Base-by-base conservation (phyloP, 1,140 invertebrate species). In the Saccostrea glomerata region DNA sequence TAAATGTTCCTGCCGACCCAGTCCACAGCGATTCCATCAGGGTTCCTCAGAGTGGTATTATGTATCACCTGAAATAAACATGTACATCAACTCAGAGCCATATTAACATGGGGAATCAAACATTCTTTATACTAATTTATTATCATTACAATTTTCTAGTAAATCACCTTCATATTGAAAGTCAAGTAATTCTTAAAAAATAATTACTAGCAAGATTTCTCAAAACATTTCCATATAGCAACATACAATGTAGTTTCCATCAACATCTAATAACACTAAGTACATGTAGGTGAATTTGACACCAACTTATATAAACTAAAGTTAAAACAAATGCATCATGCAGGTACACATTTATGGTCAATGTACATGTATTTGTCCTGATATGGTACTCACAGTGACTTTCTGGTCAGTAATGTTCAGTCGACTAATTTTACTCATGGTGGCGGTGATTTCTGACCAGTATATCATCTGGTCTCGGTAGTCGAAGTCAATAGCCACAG, bases 1-100 rank as follows among this genome's bases (percentile, higher is more conserved):
- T 99, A 99, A 0, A 99, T 95, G 94, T 99, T 99, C 47, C 97
- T 96, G 0, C 97, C 98, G 25, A 99, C 97, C 98, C 98, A 99
- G 95, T 99, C 98, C 90, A 98, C 98, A 1, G 98, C 98, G 20
- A 99, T 94, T 0, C 98, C 98, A 96, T 99, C 98, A 0, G 99
- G 94, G 86, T 94, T 94, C 20, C 91, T 91, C 11, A 94, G 90
- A 17, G 93, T 94, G 7, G 90, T 87, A 63, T 87, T 90, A 82
- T 94, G 94, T 12, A 94, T 86, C 2, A 93, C 87, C 90, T 94
- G 54, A 25, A 91, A 70, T 60, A 36, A 47, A 47, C 47, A 47
- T 47, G 47, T 6, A 47, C 47, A 9, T 55, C 17, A 82, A 82
- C 13, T 23, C 25, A 82, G 73, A 36, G 20, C 40, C 40, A 47